phyloP scores from a whole-genome alignment of 2,113 vertebrate genomes.

The Apodemus speciosus region DNA sequence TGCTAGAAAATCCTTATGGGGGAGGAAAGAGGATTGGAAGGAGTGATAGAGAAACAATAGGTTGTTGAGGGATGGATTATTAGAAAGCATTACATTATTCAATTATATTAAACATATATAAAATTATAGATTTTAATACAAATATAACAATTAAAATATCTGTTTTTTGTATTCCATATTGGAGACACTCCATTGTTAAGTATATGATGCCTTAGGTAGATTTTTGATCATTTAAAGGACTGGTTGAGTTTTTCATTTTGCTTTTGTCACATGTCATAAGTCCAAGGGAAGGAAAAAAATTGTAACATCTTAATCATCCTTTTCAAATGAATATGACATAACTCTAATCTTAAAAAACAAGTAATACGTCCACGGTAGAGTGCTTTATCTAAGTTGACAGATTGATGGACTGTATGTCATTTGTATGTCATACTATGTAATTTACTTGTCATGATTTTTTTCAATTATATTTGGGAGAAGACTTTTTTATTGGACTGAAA shows the following conservation, averaged over 20 bases:
- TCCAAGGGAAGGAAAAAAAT: neutral
- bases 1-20: neutral
- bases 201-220: neutral
- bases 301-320: neutral
- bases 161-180: neutral
- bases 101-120: too few relatives aligned
- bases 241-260: neutral
- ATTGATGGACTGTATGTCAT: too few relatives aligned
- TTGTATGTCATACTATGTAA: too few relatives aligned
- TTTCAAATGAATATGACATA: neutral
- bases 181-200: neutral
- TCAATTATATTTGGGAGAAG: too few relatives aligned
- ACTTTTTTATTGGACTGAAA: too few relatives aligned
- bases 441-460: too few relatives aligned
- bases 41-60: neutral
- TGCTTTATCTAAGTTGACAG: too few relatives aligned
- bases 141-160: neutral
- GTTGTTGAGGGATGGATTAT: neutral
- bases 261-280: neutral
- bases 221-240: neutral
- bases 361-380: neutral
- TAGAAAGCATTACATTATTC: neutral
- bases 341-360: slow-evolving; percentile 6
- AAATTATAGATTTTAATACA: neutral
- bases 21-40: neutral